Percentiles rank a stretch among this genome's conserved stretches.
These are phyloP conservation scores for Pelodiscus sinensis DNA, from an alignment of 2,113 vertebrate species.

Conservation along the genomic window DNA sequence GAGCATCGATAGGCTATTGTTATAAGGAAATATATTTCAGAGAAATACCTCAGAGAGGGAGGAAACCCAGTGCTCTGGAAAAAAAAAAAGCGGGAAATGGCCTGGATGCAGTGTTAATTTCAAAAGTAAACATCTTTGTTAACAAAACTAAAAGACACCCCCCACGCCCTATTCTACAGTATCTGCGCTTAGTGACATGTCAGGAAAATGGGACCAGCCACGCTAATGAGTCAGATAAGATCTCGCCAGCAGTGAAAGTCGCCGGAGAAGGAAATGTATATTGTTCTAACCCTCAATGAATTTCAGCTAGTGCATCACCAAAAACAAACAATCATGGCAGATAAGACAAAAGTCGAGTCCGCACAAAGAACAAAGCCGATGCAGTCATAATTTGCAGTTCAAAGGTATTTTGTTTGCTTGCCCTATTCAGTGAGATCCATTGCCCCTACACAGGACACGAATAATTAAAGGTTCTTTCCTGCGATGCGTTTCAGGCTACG, in stretches of 20 bases:
- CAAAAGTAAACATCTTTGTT: conserved; percentile 55
- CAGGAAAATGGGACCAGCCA: conserved; percentile 64
- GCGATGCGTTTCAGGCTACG: conserved; percentile 51
- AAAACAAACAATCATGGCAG: conserved; percentile 81
- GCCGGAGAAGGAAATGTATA: conserved; percentile 78
- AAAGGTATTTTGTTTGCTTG: conserved; percentile 76
- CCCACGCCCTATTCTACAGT: conserved; percentile 4
- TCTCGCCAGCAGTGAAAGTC: conserved; percentile 76
- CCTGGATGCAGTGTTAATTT: conserved; percentile 53
- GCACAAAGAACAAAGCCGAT: conserved; percentile 75
- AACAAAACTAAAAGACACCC: not conserved
- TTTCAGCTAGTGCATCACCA: conserved; percentile 78
- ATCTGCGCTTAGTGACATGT: conserved; percentile 59
- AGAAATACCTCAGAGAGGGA: not conserved
- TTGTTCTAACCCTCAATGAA: conserved; percentile 81
- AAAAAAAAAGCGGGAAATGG: conserved; percentile 51
- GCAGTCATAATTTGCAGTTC: conserved; percentile 68
- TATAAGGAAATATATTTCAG: not conserved
- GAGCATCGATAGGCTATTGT: not conserved
- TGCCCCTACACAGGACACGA: conserved; percentile 67
- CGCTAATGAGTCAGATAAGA: conserved; percentile 76
- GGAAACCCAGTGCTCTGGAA: conserved; percentile 7
- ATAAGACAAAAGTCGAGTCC: conserved; percentile 72
- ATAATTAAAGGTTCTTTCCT: conserved; percentile 78
- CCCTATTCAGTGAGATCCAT: conserved; percentile 51